Base-by-base conservation (phyloP, 1,140 invertebrate species). In the Orchestia grillus region DNA sequence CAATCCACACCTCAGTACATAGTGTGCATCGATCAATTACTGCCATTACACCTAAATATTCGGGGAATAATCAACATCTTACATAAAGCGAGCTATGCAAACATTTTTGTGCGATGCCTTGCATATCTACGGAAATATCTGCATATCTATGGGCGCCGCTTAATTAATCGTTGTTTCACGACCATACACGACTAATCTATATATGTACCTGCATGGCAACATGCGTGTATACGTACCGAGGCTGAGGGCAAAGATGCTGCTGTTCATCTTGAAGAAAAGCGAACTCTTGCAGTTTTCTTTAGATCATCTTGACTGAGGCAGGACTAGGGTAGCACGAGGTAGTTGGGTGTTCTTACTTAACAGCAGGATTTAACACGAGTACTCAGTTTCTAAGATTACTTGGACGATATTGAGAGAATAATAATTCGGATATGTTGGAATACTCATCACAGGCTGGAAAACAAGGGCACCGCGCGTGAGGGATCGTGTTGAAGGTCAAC, bases 361-460 rank as follows among this genome's bases (percentile, higher is more conserved):
- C 11, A n/a, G 62, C 11, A 28, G 36, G 62, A 23, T 23, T 77
- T 77, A 77, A 3, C 28, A 77, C 15, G 47, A 53, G 6, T 53
- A 6, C 19, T 53, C 62, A 77, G 28, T 77, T 77, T 28, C 62
- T 77, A 77, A 77, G 28, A 15, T 77, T 77, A 77, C 62, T 77
- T 77, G 62, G 62, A 77, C 62, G 62, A 77, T 77, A 77, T 77
- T 36, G 62, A 77, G 62, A 77, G 36, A 91, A 19, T 3, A 91
- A 91, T 91, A 91, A 91, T 91, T 91, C 88, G 88, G 88, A 91
- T 91, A 91, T 91, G 88, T 91, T 91, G 23, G 42, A 42, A 77
- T 77, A 44, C 88, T 91, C 88, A 91, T 91, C 88, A 91, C 88
- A 91, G 88, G 41, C 88, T 44, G 88, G 44, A 43, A 44, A 91